Evolutionary conservation across 1,140 invertebrate genomes (phyloP).

Genomic region (Drosophila mojavensis): DNA sequence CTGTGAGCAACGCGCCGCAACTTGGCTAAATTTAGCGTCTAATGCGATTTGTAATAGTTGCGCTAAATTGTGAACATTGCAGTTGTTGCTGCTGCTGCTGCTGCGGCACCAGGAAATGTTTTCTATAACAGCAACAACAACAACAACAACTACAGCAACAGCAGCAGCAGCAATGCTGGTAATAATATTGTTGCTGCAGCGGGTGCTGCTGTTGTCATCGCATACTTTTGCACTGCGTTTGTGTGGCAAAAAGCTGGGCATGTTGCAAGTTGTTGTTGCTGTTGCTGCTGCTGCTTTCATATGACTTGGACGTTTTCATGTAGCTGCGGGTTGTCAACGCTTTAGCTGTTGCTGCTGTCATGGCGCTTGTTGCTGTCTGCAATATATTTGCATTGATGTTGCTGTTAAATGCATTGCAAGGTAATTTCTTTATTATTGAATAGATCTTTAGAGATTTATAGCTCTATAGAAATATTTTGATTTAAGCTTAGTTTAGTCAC

Average conservation of each 20-base stretch:
- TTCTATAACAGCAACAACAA: slow-evolving; percentile 28
- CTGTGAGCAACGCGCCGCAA: neutral
- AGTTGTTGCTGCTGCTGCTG: slow-evolving; percentile 52
- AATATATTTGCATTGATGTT: slow-evolving; percentile 39
- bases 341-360: slow-evolving; percentile 25
- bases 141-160: slow-evolving; percentile 21
- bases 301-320: slow-evolving; percentile 64
- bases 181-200: slow-evolving; percentile 71
- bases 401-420: slow-evolving; percentile 18
- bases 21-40: slow-evolving; percentile 75
- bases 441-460: too few relatives aligned
- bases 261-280: slow-evolving; percentile 22
- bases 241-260: slow-evolving; percentile 42
- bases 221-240: slow-evolving; percentile 14
- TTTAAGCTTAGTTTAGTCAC: too few relatives aligned
- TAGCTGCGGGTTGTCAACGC: slow-evolving; percentile 66
- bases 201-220: slow-evolving; percentile 49
- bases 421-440: too few relatives aligned
- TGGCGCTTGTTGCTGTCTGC: slow-evolving; percentile 42
- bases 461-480: too few relatives aligned
- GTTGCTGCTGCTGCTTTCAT: slow-evolving; percentile 30
- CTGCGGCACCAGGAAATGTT: slow-evolving; percentile 77
- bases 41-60: slow-evolving; percentile 80
- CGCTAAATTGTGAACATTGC: slow-evolving; percentile 70
- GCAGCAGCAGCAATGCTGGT: slow-evolving; percentile 49